Conservation (phyloP, 2,888 invertebrate species). For the Dynastes maya region DNA sequence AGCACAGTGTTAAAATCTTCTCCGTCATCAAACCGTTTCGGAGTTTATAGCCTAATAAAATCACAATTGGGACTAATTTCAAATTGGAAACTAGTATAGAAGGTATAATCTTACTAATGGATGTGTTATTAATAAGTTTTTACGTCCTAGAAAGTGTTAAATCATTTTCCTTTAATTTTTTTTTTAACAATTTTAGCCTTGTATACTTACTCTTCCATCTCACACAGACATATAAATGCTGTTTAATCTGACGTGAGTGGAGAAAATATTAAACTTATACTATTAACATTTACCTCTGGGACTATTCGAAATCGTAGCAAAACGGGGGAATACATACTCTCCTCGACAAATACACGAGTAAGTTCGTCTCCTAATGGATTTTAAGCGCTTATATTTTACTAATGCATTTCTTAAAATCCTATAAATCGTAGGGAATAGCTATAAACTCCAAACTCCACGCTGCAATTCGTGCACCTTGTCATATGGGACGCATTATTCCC, state of each 20-base stretch:
- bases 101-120: conserved; percentile 30
- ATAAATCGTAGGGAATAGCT: conserved; percentile 62
- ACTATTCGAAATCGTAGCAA: conserved; percentile 48
- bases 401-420: conserved; percentile 65
- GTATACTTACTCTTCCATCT: too few relatives aligned
- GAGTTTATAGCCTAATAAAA: conserved; percentile 31
- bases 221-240: conserved; percentile 55
- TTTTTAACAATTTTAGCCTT: too few relatives aligned
- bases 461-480: conserved; percentile 43
- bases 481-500: conserved; percentile 57
- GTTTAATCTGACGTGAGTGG: conserved; percentile 58
- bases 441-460: conserved; percentile 55
- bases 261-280: conserved; percentile 61
- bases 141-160: too few relatives aligned
- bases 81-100: conserved; percentile 27
- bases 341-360: conserved; percentile 53
- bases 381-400: conserved; percentile 65
- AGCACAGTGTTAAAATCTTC: conserved; percentile 25
- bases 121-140: conserved; percentile 12
- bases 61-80: conserved; percentile 35
- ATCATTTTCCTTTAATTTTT: too few relatives aligned
- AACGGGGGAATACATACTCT: conserved; percentile 52
- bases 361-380: conserved; percentile 64
- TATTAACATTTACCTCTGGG: conserved; percentile 59
- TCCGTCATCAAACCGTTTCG: conserved; percentile 6